Base-by-base conservation (phyloP, 2,797 vertebrate genomes). In the Mallotus villosus region DNA sequence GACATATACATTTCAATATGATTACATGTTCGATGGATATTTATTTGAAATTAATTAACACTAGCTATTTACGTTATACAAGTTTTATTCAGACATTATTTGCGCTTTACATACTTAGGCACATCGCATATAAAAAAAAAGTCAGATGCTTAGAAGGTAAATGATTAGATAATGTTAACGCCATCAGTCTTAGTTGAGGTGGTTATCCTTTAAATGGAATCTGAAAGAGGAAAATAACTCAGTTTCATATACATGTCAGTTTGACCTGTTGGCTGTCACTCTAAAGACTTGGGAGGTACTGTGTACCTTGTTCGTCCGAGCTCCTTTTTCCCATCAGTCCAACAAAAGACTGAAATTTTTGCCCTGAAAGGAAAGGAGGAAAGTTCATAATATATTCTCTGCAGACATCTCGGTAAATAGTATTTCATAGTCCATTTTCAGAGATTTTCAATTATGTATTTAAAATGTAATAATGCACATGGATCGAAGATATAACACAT, bases 261-360 rank as follows among this genome's bases (percentile, higher is more conserved):
- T 4, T 55, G 9, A 6, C 37, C 7, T 41, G 1, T 7, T 58
- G 55, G 19, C 1, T 49, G n/a, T 25, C 21, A 66, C 22, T 16
- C 27, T 21, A 12, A 66, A 14, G 21, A 66, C 49, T 16, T 51
- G 16, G 34, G 9, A 51, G 17, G 34, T 11, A 37, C 34, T 9
- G 22, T 55, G 62, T 77, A 84, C 86, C 82, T 78, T 63, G 12
- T 72, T 83, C 72, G 61, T 66, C 73, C 24, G 70, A 77, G 49
- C 75, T 61, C 53, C 85, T 81, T 80, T 88, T 91, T 3, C 90
- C 90, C 90, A 91, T 91, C 66, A 92, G 78, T 27, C 87, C 89
- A 57, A 92, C 81, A 77, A 89, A 92, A n/a, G 83, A 84, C 71
- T 89, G 81, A 63, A 86, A 89, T 73, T 67, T 88, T 0, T 90